Percentiles rank a stretch among this genome's conserved stretches.
Conservation (phyloP, 2,113 vertebrate species). For the Cacatua alba region DNA sequence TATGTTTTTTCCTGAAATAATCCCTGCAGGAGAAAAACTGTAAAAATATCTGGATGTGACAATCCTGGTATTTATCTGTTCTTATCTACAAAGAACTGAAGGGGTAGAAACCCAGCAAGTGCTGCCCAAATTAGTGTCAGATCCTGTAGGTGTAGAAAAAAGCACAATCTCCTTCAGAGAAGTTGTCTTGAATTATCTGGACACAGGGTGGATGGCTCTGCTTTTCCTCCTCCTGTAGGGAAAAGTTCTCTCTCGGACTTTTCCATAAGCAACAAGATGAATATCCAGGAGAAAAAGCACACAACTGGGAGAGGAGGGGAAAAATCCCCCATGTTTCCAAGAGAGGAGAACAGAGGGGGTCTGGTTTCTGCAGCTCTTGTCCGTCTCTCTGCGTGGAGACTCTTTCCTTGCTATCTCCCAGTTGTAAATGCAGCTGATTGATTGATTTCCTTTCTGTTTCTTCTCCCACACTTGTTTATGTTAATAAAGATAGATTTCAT, state of each 20-base stretch:
- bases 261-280: not conserved
- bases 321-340: fast-evolving
- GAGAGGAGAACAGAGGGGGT: not conserved
- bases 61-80: not conserved
- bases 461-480: constrained; percentile 60
- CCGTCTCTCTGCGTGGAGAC: not conserved
- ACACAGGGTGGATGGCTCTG: not conserved
- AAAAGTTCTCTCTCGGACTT: not conserved
- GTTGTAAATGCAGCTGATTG: constrained; percentile 49
- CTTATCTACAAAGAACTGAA: not conserved
- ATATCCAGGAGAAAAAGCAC: not conserved
- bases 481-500: constrained; percentile 64
- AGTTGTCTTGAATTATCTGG: not conserved
- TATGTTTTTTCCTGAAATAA: constrained; percentile 18
- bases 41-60: not conserved
- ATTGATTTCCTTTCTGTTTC: constrained; percentile 51
- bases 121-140: not conserved
- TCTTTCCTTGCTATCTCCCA: not conserved
- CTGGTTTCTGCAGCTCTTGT: not conserved
- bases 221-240: not conserved
- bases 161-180: not conserved
- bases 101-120: not conserved
- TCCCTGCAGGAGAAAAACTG: not conserved
- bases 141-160: not conserved
- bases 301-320: not conserved